Evolutionary conservation across 2,888 invertebrate species (phyloP).

Genomic region (Apamea crenata): DNA sequence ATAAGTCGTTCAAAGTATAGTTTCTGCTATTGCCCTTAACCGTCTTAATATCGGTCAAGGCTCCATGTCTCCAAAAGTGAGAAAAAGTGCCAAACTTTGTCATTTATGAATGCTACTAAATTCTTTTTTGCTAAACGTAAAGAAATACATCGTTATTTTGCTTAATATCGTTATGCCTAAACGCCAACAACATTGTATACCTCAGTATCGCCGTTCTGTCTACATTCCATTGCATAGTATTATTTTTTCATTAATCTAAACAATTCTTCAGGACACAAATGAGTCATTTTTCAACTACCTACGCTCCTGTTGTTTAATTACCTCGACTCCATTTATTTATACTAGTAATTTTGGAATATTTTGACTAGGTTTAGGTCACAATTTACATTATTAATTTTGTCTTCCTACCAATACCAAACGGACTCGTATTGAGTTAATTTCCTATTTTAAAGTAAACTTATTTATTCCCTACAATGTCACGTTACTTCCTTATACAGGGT

Average conservation of each 20-base stretch:
- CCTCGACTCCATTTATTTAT: neutral
- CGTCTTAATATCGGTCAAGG: conserved; percentile 21
- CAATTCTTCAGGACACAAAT: conserved; percentile 12
- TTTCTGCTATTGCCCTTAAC: neutral
- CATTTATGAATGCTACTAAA: neutral
- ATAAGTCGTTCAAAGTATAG: neutral
- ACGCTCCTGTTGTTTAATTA: neutral
- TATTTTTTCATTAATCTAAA: conserved; percentile 54
- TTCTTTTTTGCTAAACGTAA: neutral
- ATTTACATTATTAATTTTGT: conserved; percentile 8
- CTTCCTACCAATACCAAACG: conserved; percentile 32
- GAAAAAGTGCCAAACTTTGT: conserved; percentile 58
- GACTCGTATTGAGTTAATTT: conserved; percentile 22
- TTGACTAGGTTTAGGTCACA: conserved; percentile 11
- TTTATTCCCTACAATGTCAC: conserved; percentile 2
- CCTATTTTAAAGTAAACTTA: conserved; percentile 5
- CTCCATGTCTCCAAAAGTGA: conserved; percentile 37
- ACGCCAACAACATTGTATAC: conserved; percentile 39
- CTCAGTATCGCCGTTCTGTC: conserved; percentile 53
- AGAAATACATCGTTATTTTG: neutral
- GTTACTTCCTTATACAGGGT: conserved; percentile 9
- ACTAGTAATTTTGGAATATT: neutral
- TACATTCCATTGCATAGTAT: conserved; percentile 69
- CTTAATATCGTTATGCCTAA: conserved; percentile 2
- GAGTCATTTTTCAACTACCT: neutral